phyloP scores from a whole-genome alignment of 2,888 invertebrate genomes.

The Rhagonycha lutea region DNA sequence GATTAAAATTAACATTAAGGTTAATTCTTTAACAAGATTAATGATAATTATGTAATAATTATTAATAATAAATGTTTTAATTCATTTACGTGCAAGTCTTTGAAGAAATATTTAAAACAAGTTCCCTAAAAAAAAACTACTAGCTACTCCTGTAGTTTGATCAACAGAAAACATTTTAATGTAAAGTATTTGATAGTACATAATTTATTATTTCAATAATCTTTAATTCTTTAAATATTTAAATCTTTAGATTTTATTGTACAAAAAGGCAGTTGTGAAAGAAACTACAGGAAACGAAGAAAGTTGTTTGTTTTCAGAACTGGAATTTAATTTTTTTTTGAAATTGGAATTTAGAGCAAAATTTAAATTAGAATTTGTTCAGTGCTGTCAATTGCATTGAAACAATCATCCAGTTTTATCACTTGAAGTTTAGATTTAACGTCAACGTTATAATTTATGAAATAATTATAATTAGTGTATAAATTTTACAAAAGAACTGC shows the following conservation, averaged over 20 bases:
- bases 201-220: too few species aligned
- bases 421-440: background rate
- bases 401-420: background rate
- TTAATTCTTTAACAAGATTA: background rate
- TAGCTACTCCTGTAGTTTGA: background rate
- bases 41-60: background rate
- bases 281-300: background rate
- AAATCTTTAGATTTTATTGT: too few species aligned
- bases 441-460: background rate
- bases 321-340: background rate
- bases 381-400: background rate
- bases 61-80: background rate
- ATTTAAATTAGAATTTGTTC: background rate
- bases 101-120: background rate
- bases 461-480: background rate
- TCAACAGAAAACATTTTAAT: too few species aligned
- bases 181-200: too few species aligned
- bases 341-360: background rate
- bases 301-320: background rate
- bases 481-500: conserved; percentile 7
- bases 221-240: too few species aligned
- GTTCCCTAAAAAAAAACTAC: background rate
- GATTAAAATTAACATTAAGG: background rate
- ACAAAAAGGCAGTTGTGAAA: too few species aligned
- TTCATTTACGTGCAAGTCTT: background rate